phyloP scores from a whole-genome alignment of 2,888 invertebrate genomes.

The Pandemis cinnamomeana region DNA sequence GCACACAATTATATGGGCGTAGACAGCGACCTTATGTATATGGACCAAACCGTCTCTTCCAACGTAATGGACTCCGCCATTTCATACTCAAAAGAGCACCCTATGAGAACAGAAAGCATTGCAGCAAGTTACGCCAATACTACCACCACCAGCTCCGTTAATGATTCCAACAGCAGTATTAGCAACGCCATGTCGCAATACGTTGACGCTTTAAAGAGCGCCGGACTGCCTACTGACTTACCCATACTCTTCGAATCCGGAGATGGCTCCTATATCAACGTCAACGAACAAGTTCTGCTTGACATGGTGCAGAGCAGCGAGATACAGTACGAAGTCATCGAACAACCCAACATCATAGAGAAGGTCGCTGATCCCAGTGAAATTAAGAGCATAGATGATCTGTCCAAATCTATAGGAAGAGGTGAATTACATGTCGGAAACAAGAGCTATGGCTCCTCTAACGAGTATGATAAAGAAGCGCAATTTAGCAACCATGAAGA shows the following conservation, averaged over 20 bases:
- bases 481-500: conserved; percentile 68
- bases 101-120: conserved; percentile 65
- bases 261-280: conserved; percentile 86
- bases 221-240: conserved; percentile 75
- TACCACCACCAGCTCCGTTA: conserved; percentile 56
- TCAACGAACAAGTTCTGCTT: conserved; percentile 86
- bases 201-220: conserved; percentile 78
- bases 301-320: conserved; percentile 83
- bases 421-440: conserved; percentile 73
- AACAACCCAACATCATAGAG: conserved; percentile 81
- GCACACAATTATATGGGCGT: conserved; percentile 69
- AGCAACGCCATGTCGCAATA: conserved; percentile 79
- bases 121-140: conserved; percentile 64
- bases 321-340: conserved; percentile 81
- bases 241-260: conserved; percentile 87
- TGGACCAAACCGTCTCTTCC: conserved; percentile 70
- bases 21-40: conserved; percentile 75
- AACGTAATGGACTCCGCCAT: conserved; percentile 67
- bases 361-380: conserved; percentile 78
- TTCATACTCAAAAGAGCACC: conserved; percentile 64
- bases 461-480: conserved; percentile 63
- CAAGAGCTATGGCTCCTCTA: conserved; percentile 61
- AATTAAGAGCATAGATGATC: conserved; percentile 80
- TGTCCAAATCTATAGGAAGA: conserved; percentile 78
- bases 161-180: conserved; percentile 61